Evolutionary conservation across 2,888 invertebrate genomes (phyloP), one percentile per base, ranked within the genome.

Genomic region (Hybos culiciformis): DNA sequence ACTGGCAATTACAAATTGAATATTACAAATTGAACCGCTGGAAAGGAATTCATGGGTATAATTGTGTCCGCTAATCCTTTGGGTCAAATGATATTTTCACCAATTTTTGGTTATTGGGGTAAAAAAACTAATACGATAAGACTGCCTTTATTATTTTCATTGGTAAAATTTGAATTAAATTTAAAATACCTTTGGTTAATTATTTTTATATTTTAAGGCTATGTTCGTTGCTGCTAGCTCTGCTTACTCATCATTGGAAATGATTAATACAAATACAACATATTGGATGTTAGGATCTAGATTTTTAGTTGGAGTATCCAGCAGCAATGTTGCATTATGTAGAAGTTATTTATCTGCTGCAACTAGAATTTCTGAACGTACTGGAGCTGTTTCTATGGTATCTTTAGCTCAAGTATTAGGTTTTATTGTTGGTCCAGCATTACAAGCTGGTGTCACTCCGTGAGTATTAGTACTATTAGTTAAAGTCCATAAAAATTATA

Each of bases 1-100:
- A n/a, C n/a, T n/a, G n/a, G n/a, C n/a, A n/a, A n/a, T n/a, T n/a
- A n/a, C n/a, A n/a, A n/a, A n/a, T n/a, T n/a, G n/a, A n/a, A n/a
- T n/a, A n/a, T n/a, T n/a, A n/a, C n/a, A n/a, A n/a, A n/a, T n/a
- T n/a, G n/a, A 42, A 73, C 72, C 21, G 80, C 85, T 6, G 79
- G 80, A 50, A 87, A 87, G 62, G 84, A 83, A 66, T 80, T 83
- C 57, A 78, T 87, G 74, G 87, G 88, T 6, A 73, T 80, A 53
- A 78, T 86, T 39, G 85, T 88, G 40, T 88, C 85, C 26, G 85
- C 86, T 20, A 86, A 87, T 70, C 88, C 90, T 12, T 71, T 88
- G 47, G 88, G 83, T 1, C 88, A 90, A 71, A 80, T 88, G 77
- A 58, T 87, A 46, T 84, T 85, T 61, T 87, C 87, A 17, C 88